Evolutionary conservation across 2,113 vertebrate genomes (phyloP).

Genomic region (Dromaius novaehollandiae): DNA sequence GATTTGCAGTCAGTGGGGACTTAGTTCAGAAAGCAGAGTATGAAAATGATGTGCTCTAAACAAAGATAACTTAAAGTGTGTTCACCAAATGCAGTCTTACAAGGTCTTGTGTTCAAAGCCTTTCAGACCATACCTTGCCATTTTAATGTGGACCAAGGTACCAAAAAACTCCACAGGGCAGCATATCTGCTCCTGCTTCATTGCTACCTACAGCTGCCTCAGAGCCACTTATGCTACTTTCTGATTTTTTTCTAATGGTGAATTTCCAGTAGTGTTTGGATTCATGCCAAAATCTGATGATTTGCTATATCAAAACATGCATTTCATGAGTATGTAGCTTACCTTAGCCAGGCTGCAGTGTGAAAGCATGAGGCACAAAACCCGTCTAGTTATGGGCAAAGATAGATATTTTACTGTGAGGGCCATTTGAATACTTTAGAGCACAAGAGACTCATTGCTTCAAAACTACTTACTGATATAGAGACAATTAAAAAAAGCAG

Average conservation of each 20-base stretch:
- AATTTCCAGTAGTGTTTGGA: background rate
- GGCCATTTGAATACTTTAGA: background rate
- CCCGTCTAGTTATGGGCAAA: background rate
- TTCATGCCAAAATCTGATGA: background rate
- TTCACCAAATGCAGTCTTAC: background rate
- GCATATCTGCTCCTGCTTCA: background rate
- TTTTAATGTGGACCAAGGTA: background rate
- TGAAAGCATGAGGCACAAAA: background rate
- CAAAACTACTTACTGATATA: background rate
- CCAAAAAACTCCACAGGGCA: background rate
- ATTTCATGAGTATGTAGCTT: background rate
- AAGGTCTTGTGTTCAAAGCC: background rate
- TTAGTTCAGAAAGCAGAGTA: background rate
- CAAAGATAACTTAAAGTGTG: background rate
- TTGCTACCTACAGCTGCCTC: background rate
- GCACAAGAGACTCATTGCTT: background rate
- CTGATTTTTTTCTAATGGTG: background rate
- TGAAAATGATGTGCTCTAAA: background rate
- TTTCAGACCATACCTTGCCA: background rate
- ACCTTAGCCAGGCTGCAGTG: background rate
- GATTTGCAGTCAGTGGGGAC: background rate
- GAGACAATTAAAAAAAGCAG: background rate
- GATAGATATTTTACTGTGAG: background rate
- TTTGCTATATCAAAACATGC: background rate
- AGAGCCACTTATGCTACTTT: background rate